A percentile compares a stretch with the other conserved stretches of the same genome.
phyloP scores from a whole-genome alignment of 2,888 invertebrate genomes.

The Dastarcus helophoroides region DNA sequence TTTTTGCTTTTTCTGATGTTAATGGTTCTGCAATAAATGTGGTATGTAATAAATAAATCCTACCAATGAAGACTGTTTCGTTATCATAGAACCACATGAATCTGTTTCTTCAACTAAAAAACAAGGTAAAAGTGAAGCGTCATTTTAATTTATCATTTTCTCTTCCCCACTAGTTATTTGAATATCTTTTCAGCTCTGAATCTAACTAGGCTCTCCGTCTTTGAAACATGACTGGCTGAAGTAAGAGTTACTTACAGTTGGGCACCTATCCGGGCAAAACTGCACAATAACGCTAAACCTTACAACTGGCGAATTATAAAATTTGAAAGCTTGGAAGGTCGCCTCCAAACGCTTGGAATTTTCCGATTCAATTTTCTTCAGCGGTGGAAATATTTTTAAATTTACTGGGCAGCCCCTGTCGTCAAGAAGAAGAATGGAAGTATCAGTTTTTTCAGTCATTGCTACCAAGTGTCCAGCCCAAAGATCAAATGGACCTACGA shows the following conservation, averaged over 20 bases:
- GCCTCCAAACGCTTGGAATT: conserved; percentile 41
- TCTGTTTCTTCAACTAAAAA: no score
- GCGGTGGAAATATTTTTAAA: conserved; percentile 40
- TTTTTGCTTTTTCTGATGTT: no score
- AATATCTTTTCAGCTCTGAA: no score
- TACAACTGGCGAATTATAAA: conserved; percentile 72
- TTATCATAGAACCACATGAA: no score
- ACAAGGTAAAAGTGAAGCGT: no score
- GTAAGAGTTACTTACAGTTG: conserved; percentile 47
- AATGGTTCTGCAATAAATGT: no score
- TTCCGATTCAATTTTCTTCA: conserved; percentile 33
- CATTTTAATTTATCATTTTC: no score
- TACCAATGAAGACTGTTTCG: no score
- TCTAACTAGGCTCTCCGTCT: no score
- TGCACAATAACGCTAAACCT: conserved; percentile 72
- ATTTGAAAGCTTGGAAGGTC: conserved; percentile 75
- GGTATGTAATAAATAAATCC: no score
- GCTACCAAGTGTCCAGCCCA: conserved; percentile 71
- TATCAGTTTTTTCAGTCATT: conserved; percentile 61
- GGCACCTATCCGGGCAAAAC: conserved; percentile 64
- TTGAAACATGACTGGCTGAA: no score
- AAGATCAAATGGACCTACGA: conserved; percentile 50
- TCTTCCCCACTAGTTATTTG: no score
- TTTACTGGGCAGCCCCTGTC: conserved; percentile 73
- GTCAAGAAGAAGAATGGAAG: conserved; percentile 63